phyloP scores from a whole-genome alignment of 2,113 vertebrate genomes.

The Nycticorax nycticorax region DNA sequence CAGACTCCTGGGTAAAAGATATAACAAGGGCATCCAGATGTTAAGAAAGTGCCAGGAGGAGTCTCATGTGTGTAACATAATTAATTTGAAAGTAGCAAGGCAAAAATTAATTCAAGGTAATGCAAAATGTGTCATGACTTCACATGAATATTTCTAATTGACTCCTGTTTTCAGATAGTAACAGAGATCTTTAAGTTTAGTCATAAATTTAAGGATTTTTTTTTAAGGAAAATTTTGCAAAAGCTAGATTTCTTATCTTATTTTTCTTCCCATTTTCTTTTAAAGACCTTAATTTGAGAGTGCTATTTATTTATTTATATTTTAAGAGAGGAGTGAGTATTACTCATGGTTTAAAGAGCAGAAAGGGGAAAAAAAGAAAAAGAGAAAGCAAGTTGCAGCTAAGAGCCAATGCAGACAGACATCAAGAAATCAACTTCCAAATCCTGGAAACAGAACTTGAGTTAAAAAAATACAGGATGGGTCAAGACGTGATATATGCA shows the following conservation, averaged over 20 bases:
- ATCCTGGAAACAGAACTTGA: neutral
- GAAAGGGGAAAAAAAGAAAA: neutral
- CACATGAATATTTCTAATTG: neutral
- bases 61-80: neutral
- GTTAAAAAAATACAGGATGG: neutral
- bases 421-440: neutral
- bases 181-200: neutral
- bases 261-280: neutral
- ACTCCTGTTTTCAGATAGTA: neutral
- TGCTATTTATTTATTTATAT: neutral
- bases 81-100: neutral
- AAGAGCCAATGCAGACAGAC: neutral
- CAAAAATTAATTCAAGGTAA: constrained; percentile 16
- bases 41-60: constrained; percentile 4
- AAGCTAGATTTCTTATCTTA: neutral
- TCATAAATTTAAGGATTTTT: neutral
- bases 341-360: neutral
- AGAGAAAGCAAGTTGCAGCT: neutral
- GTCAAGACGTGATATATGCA: neutral
- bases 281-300: neutral
- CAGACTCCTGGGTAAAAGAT: neutral
- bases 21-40: constrained; percentile 18
- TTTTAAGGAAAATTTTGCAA: neutral
- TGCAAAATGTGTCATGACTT: neutral
- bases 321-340: neutral